Percentiles rank a stretch among this genome's conserved stretches.
These are phyloP conservation scores for Centropus unirufus DNA, from an alignment of 2,113 vertebrate genomes.

Conservation along the genomic window DNA sequence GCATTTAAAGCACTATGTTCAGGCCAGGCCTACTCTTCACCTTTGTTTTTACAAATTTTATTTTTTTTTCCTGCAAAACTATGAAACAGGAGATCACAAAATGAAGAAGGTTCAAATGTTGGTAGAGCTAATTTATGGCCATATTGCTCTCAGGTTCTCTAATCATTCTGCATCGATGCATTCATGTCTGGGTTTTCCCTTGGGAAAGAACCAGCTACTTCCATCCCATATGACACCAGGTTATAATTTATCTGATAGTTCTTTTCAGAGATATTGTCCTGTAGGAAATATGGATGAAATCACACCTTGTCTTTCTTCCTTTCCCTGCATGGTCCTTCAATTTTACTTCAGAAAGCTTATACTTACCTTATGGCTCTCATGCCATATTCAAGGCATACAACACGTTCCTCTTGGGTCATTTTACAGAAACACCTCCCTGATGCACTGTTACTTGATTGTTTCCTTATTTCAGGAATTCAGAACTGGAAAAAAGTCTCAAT, in stretches of 20 bases:
- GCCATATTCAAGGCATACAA: not conserved
- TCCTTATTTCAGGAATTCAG: not conserved
- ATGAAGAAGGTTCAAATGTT: not conserved
- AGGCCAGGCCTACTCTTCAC: not conserved
- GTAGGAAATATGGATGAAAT: not conserved
- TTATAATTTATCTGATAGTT: not conserved
- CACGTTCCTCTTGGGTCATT: not conserved
- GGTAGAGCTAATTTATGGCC: rapidly evolving
- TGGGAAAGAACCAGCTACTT: not conserved
- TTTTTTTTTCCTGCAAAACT: not conserved
- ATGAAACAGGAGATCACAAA: not conserved
- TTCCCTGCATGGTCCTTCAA: not conserved
- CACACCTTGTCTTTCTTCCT: not conserved
- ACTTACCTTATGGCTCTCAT: not conserved
- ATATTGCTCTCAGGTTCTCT: not conserved
- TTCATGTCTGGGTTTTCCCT: not conserved
- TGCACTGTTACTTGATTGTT: not conserved
- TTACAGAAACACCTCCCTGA: not conserved
- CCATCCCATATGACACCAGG: not conserved
- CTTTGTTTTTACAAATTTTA: not conserved
- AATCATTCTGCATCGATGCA: not conserved
- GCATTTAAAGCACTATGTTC: not conserved
- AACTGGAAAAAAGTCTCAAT: not conserved
- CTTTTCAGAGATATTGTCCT: not conserved
- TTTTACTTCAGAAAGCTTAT: not conserved